phyloP scores from a whole-genome alignment of 1,140 invertebrate species.

The Streblospio benedicti region DNA sequence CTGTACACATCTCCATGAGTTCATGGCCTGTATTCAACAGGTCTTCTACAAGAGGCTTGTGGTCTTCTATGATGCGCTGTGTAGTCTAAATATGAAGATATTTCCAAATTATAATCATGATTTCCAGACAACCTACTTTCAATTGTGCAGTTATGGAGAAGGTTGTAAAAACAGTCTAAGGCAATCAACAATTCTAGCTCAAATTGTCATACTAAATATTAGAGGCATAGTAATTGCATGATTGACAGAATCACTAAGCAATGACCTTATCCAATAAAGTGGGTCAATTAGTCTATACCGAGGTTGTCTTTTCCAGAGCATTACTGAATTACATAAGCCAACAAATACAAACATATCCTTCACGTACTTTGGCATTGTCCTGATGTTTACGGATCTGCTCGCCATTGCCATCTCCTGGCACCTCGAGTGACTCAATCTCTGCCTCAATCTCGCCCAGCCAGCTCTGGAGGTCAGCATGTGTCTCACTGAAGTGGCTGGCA shows the following conservation, averaged over 20 bases:
- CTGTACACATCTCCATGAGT: conserved; percentile 73
- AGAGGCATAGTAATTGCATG: no score
- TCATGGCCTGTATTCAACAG: conserved; percentile 90
- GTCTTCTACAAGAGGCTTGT: conserved; percentile 93
- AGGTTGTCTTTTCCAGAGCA: neutral
- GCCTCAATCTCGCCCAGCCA: conserved; percentile 82
- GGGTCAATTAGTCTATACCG: no score
- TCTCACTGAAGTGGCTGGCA: conserved; percentile 75
- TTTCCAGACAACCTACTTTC: no score
- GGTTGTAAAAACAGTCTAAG: no score
- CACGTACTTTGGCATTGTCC: conserved; percentile 81
- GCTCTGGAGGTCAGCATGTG: conserved; percentile 73
- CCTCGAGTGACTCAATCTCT: conserved; percentile 68
- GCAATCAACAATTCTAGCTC: no score
- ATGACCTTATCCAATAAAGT: no score
- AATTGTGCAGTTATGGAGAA: no score
- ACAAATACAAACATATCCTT: neutral
- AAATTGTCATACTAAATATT: no score
- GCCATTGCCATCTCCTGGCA: conserved; percentile 73
- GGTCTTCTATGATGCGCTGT: conserved; percentile 82
- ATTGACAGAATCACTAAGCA: no score
- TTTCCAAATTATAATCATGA: neutral
- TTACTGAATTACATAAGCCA: neutral
- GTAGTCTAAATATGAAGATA: conserved; percentile 25
- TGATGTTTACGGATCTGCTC: conserved; percentile 89